Base-by-base conservation (phyloP, 1,140 invertebrate species). In the Gryllus bimaculatus region DNA sequence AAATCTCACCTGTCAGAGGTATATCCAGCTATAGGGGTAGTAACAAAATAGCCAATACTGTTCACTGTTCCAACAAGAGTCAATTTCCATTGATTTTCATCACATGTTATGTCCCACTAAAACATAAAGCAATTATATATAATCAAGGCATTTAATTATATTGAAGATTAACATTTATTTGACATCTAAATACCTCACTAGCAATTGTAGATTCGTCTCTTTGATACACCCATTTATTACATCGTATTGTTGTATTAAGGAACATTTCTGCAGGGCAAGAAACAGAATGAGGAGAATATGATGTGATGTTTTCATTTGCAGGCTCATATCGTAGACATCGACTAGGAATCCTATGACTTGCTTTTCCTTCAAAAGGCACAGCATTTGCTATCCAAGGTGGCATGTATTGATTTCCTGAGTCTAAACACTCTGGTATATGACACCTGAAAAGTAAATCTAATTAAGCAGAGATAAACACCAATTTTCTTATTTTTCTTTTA, bases 11-110 rank as follows among this genome's bases (percentile, higher is more conserved):
- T 87, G 83, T 91, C 90, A 1, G 90, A 89, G 7, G 91, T 81
- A 80, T 89, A 83, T 8, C 90, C 90, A 83, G 87, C 89, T 7
- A 88, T 6, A 12, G 87, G 88, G 8, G 89, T 87, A 12, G 90
- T 90, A 74, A 89, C 83, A n/a, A 91, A 87, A 48, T 90, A 87
- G 7, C 89, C 90, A 47, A 88, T 85, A 83, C 90, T 90, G 83
- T 91, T 90, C 26, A 88, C 83, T 0, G 90, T 89, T 12, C 91
- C 91, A 15, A 91, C 88, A 47, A 91, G 84, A 0, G 90, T 89
- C 75, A 91, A 82, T 81, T 90, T 90, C 90, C 91, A 91, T 80
- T 87, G 84, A 80, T 90, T 90, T 81, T 90, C 88, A 8, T 79
- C 78, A 21, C 78, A 79, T 39, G 54, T 73, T 48, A 79, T 47